Conservation (phyloP, 2,113 vertebrate genomes). For the Coracopsis vasa region DNA sequence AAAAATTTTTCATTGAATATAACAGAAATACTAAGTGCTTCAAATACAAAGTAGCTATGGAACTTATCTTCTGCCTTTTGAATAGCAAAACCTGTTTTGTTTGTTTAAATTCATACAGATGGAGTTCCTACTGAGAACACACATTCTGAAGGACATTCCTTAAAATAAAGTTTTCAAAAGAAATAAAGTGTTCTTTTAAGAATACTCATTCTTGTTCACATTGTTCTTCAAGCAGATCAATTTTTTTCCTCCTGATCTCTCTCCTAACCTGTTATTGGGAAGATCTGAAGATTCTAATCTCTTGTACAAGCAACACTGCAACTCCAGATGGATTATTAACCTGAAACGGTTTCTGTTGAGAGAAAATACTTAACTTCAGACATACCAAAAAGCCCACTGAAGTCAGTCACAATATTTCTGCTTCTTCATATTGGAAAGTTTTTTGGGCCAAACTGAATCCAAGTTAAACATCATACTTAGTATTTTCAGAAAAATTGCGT, state of each 20-base stretch:
- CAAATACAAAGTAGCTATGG: neutral
- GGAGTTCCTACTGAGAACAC: neutral
- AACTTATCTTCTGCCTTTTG: neutral
- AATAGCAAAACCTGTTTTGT: neutral
- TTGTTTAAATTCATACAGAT: neutral
- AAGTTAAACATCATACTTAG: neutral
- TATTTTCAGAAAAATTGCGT: neutral
- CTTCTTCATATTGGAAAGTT: neutral
- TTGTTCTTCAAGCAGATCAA: neutral
- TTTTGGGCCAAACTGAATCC: neutral
- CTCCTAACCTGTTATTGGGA: neutral
- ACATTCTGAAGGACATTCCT: neutral
- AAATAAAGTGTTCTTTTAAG: neutral
- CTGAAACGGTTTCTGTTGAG: neutral
- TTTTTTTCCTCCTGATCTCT: neutral
- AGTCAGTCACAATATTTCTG: neutral
- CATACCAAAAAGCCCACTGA: neutral
- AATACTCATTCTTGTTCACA: neutral
- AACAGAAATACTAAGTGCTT: neutral
- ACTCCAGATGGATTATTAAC: neutral
- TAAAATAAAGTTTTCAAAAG: neutral
- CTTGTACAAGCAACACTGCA: neutral
- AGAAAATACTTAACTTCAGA: rapidly evolving
- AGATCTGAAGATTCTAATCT: neutral
- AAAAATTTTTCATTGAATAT: neutral